Evolutionary conservation across 1,140 invertebrate species (phyloP), one percentile per base, ranked within the genome.

Genomic region (Calephelis virginiensis): DNA sequence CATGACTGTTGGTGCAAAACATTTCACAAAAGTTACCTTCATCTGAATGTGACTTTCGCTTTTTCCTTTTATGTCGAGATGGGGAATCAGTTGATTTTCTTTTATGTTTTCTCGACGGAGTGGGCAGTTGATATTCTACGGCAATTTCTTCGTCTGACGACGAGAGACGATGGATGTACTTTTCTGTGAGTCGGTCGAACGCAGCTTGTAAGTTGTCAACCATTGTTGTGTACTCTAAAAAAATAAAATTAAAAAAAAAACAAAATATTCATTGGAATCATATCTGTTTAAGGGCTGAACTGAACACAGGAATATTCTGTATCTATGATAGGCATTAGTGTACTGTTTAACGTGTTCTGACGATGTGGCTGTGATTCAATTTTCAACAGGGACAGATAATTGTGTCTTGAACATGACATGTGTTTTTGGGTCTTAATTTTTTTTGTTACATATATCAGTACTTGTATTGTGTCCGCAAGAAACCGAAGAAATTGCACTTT

Each of bases 161-260:
- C 38, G 94, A 93, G 67, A 96, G 93, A 63, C 94, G 94, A 78
- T 97, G 95, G 47, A 97, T 93, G 86, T 96, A 97, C 77, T 95
- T 94, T 78, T 95, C 94, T 8, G 96, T 95, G 0, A 96, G 93
- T 66, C 94, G 93, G 64, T 96, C 94, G 80, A 97, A 97, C 28
- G 94, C 95, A 76, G 95, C 93, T 83, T 96, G 94, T 45, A 97
- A 87, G 77, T 95, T 97, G 77, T 95, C 94, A 0, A 96, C 96
- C 97, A 97, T 97, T 79, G 95, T 94, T 1, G 96, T 97, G 75
- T 97, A 97, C 87, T 97, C 96, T 97, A 85, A 43, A 92, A 92
- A 72, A 1, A 64, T 64, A 49, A n/a, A 64, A 37, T 5, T 11
- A 17, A 5, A 61, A 45, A 43, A 49, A 60, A 10, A n/a, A 6